These are phyloP conservation scores for Proterorhinus semilunaris DNA, from an alignment of 2,113 vertebrate species.

Conservation along the genomic window DNA sequence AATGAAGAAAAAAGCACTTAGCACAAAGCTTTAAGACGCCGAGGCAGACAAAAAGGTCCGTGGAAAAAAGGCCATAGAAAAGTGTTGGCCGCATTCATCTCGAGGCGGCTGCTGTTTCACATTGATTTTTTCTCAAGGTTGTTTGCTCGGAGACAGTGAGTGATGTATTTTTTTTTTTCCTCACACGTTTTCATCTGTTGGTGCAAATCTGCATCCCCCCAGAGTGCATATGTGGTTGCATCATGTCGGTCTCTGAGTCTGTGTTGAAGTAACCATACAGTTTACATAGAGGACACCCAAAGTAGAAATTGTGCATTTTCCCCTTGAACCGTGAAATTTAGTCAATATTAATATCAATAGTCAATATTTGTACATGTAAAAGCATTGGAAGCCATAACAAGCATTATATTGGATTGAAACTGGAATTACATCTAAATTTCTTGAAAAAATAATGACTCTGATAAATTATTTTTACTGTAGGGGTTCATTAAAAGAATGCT, in stretches of 20 bases:
- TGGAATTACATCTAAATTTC: too few relatives aligned
- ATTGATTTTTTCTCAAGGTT: slow-evolving; percentile 26
- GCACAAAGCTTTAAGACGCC: slow-evolving; percentile 19
- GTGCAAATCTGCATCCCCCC: slow-evolving; percentile 18
- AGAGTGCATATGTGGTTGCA: slow-evolving; percentile 36
- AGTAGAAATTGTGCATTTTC: too few relatives aligned
- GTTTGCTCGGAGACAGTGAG: slow-evolving; percentile 7
- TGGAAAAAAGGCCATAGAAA: slow-evolving; percentile 17
- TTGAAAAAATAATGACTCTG: too few relatives aligned
- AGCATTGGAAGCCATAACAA: too few relatives aligned
- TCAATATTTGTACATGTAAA: too few relatives aligned
- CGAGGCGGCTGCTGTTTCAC: slow-evolving; percentile 2
- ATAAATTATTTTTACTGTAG: too few relatives aligned
- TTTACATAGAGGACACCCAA: background rate
- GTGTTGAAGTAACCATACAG: background rate
- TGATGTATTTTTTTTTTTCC: slow-evolving; percentile 22
- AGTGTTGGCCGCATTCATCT: slow-evolving; percentile 18
- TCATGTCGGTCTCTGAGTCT: slow-evolving; percentile 1
- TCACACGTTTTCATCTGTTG: slow-evolving; percentile 44
- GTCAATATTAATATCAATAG: too few relatives aligned
- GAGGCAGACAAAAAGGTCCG: slow-evolving; percentile 24
- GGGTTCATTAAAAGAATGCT: too few relatives aligned
- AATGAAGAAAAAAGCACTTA: background rate
- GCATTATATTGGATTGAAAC: too few relatives aligned
- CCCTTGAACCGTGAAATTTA: too few relatives aligned